A percentile compares a stretch with the other conserved stretches of the same genome.
phyloP scores from a whole-genome alignment of 2,888 invertebrate genomes.

The Plutella xylostella region DNA sequence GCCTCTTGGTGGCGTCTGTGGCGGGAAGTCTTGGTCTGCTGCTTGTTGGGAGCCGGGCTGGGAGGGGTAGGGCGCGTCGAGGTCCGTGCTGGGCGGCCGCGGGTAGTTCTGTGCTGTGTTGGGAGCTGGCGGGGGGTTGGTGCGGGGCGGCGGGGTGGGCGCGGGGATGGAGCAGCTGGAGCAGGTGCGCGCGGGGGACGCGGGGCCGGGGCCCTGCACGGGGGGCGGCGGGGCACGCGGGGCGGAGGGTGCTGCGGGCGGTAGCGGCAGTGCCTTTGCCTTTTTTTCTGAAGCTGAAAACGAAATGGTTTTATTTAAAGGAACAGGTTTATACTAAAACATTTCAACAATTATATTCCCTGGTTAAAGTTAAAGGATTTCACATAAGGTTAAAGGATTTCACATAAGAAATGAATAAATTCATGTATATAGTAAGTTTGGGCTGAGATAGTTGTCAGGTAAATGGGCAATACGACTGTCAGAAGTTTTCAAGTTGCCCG shows the following conservation, averaged over 20 bases:
- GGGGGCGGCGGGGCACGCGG: slow-evolving; percentile 13
- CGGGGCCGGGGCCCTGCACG: slow-evolving; percentile 29
- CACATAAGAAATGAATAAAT: no score
- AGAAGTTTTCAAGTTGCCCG: no score
- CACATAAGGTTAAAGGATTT: no score
- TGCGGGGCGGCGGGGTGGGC: slow-evolving; percentile 54
- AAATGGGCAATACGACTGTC: no score
- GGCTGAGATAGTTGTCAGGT: no score
- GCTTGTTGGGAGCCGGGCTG: not conserved
- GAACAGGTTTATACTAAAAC: no score
- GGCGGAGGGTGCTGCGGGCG: slow-evolving; percentile 10
- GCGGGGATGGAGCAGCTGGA: slow-evolving; percentile 71
- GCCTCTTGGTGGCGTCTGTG: not conserved
- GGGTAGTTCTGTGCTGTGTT: slow-evolving; percentile 15
- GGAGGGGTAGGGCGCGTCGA: no score
- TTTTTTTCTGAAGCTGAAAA: slow-evolving; percentile 30
- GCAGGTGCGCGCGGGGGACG: slow-evolving; percentile 60
- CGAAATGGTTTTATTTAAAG: no score
- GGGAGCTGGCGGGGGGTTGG: slow-evolving; percentile 22
- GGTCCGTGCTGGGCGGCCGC: slow-evolving; percentile 10
- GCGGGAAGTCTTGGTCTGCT: not conserved
- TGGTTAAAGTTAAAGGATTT: no score
- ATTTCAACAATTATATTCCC: no score
- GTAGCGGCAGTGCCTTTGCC: slow-evolving; percentile 39
- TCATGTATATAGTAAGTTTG: no score